Conservation (phyloP, 2,888 invertebrate genomes). For the Hyposoter dolosus region DNA sequence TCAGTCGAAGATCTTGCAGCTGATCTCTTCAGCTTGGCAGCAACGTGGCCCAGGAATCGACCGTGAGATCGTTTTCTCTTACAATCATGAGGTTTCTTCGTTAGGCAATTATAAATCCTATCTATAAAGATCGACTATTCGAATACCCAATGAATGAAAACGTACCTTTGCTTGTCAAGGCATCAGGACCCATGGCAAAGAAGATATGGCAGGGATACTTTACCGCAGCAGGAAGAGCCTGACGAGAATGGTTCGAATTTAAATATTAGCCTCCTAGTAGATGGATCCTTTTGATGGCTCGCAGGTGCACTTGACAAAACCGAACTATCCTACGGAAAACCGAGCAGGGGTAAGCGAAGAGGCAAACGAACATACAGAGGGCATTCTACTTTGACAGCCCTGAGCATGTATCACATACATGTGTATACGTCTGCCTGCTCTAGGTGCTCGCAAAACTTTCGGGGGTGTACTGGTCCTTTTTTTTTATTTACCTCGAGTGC, state of each 20-base stretch:
- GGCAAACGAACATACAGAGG: constrained; percentile 62
- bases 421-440: background rate
- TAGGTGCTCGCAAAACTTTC: constrained; percentile 66
- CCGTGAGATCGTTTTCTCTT: background rate
- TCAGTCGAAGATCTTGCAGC: background rate
- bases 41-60: background rate
- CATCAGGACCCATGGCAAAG: constrained; percentile 33
- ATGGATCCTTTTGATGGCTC: constrained; percentile 72
- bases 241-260: constrained; percentile 75
- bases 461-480: constrained; percentile 70
- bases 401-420: background rate
- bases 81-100: constrained; percentile 17
- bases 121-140: constrained; percentile 80
- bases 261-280: constrained; percentile 81
- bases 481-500: constrained; percentile 74
- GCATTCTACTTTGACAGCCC: constrained; percentile 43
- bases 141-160: constrained; percentile 73
- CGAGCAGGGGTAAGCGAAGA: constrained; percentile 64
- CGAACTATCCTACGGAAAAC: constrained; percentile 65
- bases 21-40: background rate
- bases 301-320: constrained; percentile 77
- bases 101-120: constrained; percentile 79
- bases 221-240: constrained; percentile 44
- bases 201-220: constrained; percentile 5
- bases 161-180: constrained; percentile 22